Conservation (phyloP, 2,113 vertebrate genomes). For the Phrynosoma blainvillii region DNA sequence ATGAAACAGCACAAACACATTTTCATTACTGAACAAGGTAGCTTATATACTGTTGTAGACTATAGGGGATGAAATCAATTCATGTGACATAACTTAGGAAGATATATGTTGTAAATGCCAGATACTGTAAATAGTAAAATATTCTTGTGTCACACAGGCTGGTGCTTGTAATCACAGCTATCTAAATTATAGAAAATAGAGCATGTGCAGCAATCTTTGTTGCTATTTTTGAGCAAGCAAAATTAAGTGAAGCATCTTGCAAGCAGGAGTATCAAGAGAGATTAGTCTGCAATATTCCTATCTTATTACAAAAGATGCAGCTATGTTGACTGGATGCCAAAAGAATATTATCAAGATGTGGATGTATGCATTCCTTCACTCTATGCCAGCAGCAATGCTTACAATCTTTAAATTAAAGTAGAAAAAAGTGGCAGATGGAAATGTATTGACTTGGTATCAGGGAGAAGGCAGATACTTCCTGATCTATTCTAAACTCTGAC, state of each 20-base stretch:
- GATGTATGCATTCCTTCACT: not conserved
- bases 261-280: conserved; percentile 26
- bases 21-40: conserved; percentile 15
- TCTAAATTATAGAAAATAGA: conserved; percentile 22
- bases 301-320: not conserved
- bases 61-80: conserved; percentile 40
- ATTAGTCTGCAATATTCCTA: conserved; percentile 15
- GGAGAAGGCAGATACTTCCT: conserved; percentile 34
- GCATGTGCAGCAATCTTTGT: not conserved
- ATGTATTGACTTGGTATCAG: conserved; percentile 44
- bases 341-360: conserved; percentile 3
- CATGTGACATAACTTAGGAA: conserved; percentile 28
- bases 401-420: conserved; percentile 51
- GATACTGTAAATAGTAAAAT: conserved; percentile 50
- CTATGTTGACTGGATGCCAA: not conserved
- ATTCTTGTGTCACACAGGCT: conserved; percentile 37
- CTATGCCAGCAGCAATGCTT: not conserved
- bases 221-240: conserved; percentile 43
- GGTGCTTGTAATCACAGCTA: conserved; percentile 40
- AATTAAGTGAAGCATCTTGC: conserved; percentile 21
- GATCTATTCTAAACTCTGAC: conserved; percentile 46
- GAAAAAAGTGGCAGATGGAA: conserved; percentile 17
- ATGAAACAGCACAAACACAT: rapidly evolving
- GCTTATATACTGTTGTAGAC: conserved; percentile 4
- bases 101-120: conserved; percentile 39